phyloP scores from a whole-genome alignment of 2,888 invertebrate genomes.

The Nemotelus pantherinus region DNA sequence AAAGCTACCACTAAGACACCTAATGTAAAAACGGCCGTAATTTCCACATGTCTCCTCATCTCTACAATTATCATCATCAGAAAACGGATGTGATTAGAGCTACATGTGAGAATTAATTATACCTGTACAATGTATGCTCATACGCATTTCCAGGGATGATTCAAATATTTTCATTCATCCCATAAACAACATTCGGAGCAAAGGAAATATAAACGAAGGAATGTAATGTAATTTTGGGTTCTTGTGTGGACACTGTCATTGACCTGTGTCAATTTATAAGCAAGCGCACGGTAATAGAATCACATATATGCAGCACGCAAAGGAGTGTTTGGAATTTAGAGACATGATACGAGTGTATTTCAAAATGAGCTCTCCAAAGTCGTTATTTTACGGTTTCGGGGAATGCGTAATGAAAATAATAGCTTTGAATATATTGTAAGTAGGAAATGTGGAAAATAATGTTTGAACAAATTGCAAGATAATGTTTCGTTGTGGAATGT shows the following conservation, averaged over 20 bases:
- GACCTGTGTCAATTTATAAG: not conserved
- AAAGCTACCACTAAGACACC: too few relatives aligned
- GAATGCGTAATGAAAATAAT: not conserved
- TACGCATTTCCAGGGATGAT: slow-evolving; percentile 12
- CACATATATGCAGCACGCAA: not conserved
- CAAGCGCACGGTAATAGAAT: not conserved
- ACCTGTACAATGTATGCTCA: slow-evolving; percentile 46
- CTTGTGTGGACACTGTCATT: slow-evolving; percentile 2
- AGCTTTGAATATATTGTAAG: too few relatives aligned
- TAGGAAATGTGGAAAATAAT: too few relatives aligned
- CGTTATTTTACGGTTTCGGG: slow-evolving; percentile 1
- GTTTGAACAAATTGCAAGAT: too few relatives aligned
- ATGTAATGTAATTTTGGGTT: slow-evolving; percentile 35
- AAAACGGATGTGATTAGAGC: not conserved
- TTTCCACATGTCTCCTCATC: too few relatives aligned
- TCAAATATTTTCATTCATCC: slow-evolving; percentile 45
- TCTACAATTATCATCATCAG: too few relatives aligned
- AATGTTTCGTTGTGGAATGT: too few relatives aligned
- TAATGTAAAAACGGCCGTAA: too few relatives aligned
- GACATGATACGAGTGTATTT: slow-evolving; percentile 3
- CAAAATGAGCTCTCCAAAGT: slow-evolving; percentile 10
- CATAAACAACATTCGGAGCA: slow-evolving; percentile 42
- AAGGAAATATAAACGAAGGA: not conserved
- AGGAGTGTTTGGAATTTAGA: not conserved
- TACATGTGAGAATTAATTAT: slow-evolving; percentile 49